A percentile compares a stretch with the other conserved stretches of the same genome.
These are phyloP conservation scores for Montipora cactus DNA, from an alignment of 64 coral and sea anemone species.

Conservation along the genomic window DNA sequence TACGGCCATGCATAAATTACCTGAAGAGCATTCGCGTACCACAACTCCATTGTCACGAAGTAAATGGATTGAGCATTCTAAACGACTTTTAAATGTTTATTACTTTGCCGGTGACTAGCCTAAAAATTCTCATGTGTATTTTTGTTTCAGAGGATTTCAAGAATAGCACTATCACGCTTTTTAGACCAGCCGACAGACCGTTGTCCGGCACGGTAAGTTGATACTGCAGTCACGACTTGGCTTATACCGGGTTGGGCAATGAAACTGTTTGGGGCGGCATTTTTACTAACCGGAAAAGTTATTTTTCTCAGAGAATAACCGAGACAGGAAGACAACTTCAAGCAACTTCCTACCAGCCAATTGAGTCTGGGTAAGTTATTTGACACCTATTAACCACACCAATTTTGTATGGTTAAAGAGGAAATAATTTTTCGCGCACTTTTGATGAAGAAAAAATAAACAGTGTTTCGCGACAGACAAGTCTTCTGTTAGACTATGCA, in stretches of 20 bases:
- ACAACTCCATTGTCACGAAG: constrained; percentile 82
- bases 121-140: not conserved
- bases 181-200: constrained; percentile 73
- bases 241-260: not conserved
- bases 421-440: not conserved
- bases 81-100: not conserved
- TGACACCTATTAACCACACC: not conserved
- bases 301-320: constrained; percentile 77
- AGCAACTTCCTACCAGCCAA: constrained; percentile 77
- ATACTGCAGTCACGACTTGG: not conserved
- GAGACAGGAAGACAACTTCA: constrained; percentile 80
- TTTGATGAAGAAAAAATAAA: not conserved
- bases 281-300: not conserved
- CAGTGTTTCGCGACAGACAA: no score
- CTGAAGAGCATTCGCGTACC: constrained; percentile 90
- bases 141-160: constrained; percentile 87
- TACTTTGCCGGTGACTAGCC: not conserved
- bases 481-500: no score
- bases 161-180: constrained; percentile 84
- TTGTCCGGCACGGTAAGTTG: constrained; percentile 89
- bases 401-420: not conserved
- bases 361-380: constrained; percentile 78
- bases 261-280: not conserved
- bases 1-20: constrained; percentile 89
- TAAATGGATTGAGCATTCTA: constrained; percentile 25